Evolutionary conservation across 2,113 vertebrate genomes (phyloP), one percentile per base, ranked within the genome.

Genomic region (Rousettus leschenaultii): DNA sequence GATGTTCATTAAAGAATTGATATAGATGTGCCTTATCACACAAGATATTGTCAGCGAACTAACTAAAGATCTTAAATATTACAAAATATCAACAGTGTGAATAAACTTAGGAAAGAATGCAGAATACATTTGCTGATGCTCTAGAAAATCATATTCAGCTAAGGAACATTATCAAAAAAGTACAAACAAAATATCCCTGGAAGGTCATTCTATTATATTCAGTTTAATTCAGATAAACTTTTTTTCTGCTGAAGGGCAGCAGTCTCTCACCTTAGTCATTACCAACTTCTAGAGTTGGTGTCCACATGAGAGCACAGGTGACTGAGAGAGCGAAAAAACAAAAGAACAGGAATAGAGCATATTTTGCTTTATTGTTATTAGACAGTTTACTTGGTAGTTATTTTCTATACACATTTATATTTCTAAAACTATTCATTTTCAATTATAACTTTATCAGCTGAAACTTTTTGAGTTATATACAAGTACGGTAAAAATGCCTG

Each of bases 71-170:
- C 22, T 40, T 68, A 82, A 79, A 79, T 38, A 55, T 48, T 73
- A 33, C n/a, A 87, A 95, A 83, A 89, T n/a, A 85, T 43, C 96
- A 90, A 74, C n/a, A 57, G 16, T 55, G 13, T 89, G 55, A 92
- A 78, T 93, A 91, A 48, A 73, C 24, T n/a, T 48, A 84, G 65
- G 73, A 86, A 35, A 75, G 45, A 92, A 88, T 89, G 51, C 22
- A 92, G 13, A 82, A 73, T 10, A 45, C 61, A 57, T 21, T 63
- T 21, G 13, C n/a, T 78, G 33, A 65, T 55, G 16, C 16, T 80
- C 33, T 63, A 83, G 35, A 96, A 82, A 79, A 74, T 43, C 12
- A 89, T 30, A 21, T 84, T 87, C 33, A 70, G n/a, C 18, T 70
- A 79, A 51, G 35, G 15, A 40, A 83, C 15, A 85, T n/a, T 91